A percentile compares a stretch with the other conserved stretches of the same genome.
phyloP scores from a whole-genome alignment of 2,797 vertebrate genomes.

The Poecilia gillii region DNA sequence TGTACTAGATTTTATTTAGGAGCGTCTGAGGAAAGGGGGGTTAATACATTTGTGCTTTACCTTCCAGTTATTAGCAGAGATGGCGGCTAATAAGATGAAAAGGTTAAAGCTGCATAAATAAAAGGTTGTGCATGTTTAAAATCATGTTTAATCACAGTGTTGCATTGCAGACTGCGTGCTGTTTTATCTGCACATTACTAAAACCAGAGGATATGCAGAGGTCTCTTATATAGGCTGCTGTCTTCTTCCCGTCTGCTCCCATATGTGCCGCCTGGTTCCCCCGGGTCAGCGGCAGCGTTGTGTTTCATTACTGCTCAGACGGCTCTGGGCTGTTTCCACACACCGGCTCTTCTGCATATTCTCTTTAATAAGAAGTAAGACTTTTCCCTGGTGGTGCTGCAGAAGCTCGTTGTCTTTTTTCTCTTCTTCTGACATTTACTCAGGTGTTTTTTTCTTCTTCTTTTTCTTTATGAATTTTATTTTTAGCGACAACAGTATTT shows the following conservation, averaged over 20 bases:
- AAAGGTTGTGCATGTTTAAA: background rate
- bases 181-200: background rate
- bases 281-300: background rate
- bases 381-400: conserved; percentile 37
- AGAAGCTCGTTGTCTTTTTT: background rate
- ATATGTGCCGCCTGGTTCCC: background rate
- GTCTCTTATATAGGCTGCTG: background rate
- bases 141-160: background rate
- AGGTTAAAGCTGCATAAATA: background rate
- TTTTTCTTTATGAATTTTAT: background rate
- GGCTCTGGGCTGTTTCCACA: background rate
- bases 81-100: background rate
- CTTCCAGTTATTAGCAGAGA: background rate
- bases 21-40: background rate
- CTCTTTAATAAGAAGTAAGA: conserved; percentile 34
- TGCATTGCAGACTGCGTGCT: background rate
- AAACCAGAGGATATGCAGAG: background rate
- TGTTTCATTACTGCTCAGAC: conserved; percentile 25
- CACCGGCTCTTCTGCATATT: conserved; percentile 16
- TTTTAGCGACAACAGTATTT: conserved; percentile 1
- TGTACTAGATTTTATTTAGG: background rate
- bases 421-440: background rate
- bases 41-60: background rate
- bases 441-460: conserved; percentile 6
- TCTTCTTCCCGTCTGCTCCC: background rate